Evolutionary conservation across 2,113 vertebrate genomes (phyloP), one percentile per base, ranked within the genome.

Genomic region (Chlorodrepanis virens): DNA sequence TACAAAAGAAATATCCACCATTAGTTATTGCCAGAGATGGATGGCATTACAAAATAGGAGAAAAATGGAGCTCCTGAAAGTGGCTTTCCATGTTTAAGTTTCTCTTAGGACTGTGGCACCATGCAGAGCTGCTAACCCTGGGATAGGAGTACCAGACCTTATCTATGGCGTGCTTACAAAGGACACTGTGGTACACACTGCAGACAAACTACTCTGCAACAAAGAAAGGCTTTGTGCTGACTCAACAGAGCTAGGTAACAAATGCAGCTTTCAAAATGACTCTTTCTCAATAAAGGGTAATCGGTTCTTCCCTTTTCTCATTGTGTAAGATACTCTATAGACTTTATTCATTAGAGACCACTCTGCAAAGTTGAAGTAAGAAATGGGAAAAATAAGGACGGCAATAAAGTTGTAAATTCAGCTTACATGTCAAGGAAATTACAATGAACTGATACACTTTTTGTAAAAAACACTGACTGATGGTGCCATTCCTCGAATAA

Each of bases 301-400:
- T 88, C 1, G 1, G 61, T n/a, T 74, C 20, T 92, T 90, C 45
- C 12, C 49, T 89, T 74, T 65, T 85, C 63, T 91, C 63, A 79
- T 69, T 94, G 40, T 76, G 45, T 80, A 59, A 87, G 50, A 29
- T 53, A 77, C 21, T 52, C 54, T 67, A 20, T 47, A 75, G 59
- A 64, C 54, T 91, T 95, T 76, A 81, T 83, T 97, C 85, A 86
- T 93, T 77, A 78, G 39, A 81, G 56, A 88, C 22, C 31, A 71
- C 49, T 91, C 50, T 87, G 44, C 40, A 75, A 89, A 81, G 56
- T 6, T 65, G 47, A 88, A 90, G 42, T 57, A 86, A 81, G 56
- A 83, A 87, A 77, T 37, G 42, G 39, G 64, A 93, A 61, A 68
- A 94, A 89, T 80, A 81, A 89, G 22, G 22, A 25, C 12, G 35